Evolutionary conservation across 92 coral and sea anemone genomes (phyloP), one percentile per base, ranked within the genome.

Genomic region (Pocillopora grandis): DNA sequence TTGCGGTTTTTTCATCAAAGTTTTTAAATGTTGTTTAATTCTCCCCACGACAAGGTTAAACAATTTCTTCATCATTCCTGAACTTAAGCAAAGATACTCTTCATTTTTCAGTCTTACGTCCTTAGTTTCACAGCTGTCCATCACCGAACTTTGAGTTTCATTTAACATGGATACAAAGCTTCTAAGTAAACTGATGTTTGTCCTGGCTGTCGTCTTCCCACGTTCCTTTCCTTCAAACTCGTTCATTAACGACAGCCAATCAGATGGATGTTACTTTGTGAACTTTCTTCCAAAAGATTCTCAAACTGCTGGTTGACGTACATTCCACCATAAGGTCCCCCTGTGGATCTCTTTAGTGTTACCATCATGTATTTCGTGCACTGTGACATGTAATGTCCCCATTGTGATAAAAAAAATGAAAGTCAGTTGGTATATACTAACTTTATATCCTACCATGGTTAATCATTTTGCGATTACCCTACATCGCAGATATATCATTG

Each of bases 311-410:
- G 76, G 62, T 80, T 73, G 4, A 80, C 84, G 17, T 79, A 35
- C 1, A 69, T 79, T 21, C 84, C 84, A 11, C 84, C 84, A 33
- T 31, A 66, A 16, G 65, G 64, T 1, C 85, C 85, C 85, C 49
- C 23, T 70, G 85, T 80, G 76, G 15, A 80, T 80, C 85, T 80
- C 85, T 69, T 66, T 80, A 49, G 68, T 70, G 64, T 27, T 70
- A 56, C 76, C 77, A 20, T 73, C 77, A 15, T 69, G 19, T 19
- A 70, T 60, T 16, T 59, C 77, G 66, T 69, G 77, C 2, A 72
- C 77, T 13, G 85, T 80, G 1, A 67, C 85, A 20, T 79, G 75
- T 48, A 79, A 58, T 6, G 84, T 64, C 36, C 84, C 84, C 20
- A 74, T 75, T 68, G 20, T 31, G 55, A 0, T 8, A 1, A 10